Conservation (phyloP, 1,140 invertebrate species). For the Colletes latitarsis region DNA sequence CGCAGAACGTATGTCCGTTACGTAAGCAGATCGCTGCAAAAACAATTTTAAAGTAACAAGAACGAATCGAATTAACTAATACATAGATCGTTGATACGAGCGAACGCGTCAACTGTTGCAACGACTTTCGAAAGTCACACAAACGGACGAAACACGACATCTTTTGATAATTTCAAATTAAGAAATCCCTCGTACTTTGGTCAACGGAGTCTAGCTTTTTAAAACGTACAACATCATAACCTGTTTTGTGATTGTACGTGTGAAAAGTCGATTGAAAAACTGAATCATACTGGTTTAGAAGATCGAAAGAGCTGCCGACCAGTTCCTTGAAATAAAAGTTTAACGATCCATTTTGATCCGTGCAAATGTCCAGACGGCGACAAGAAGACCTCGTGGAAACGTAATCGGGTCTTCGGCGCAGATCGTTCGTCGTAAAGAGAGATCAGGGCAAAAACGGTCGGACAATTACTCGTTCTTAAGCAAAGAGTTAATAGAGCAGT, state of each 20-base stretch:
- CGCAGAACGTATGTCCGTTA: not conserved
- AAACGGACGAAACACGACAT: too few species aligned
- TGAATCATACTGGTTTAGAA: too few species aligned
- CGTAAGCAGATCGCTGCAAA: slow-evolving; percentile 42
- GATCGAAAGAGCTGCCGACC: too few species aligned
- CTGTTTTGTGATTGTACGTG: too few species aligned
- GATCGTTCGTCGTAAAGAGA: not conserved
- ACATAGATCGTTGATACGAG: too few species aligned
- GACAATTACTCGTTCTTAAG: slow-evolving; percentile 29
- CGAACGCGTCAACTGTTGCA: too few species aligned
- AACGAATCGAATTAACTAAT: slow-evolving; percentile 25
- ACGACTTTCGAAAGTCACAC: too few species aligned
- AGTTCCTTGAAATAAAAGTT: not conserved
- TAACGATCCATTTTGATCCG: not conserved
- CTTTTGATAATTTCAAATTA: too few species aligned
- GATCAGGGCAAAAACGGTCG: not conserved
- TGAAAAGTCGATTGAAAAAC: too few species aligned
- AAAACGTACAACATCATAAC: too few species aligned
- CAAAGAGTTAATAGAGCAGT: slow-evolving; percentile 34
- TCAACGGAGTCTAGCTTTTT: too few species aligned
- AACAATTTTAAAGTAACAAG: slow-evolving; percentile 32
- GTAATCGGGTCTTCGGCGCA: not conserved
- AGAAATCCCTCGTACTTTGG: too few species aligned
- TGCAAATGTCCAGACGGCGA: not conserved
- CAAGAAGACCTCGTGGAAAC: not conserved